Conservation (phyloP, 2,888 invertebrate genomes). For the Stenotaenia linearis region DNA sequence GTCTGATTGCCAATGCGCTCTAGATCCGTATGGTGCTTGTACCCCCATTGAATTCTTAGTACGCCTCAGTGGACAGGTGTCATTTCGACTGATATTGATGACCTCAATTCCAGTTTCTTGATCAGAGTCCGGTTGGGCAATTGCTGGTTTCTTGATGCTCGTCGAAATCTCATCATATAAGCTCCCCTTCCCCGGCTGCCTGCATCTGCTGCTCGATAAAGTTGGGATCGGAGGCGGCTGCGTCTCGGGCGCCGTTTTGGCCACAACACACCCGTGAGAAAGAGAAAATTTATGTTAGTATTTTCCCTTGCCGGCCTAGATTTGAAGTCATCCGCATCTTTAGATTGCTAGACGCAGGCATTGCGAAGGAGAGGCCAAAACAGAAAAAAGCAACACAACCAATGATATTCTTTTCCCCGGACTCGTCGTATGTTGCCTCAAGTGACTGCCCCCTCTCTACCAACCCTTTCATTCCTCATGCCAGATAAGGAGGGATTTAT, state of each 20-base stretch:
- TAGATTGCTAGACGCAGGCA: neutral
- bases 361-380: neutral
- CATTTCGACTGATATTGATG: neutral
- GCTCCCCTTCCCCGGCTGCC: neutral
- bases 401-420: neutral
- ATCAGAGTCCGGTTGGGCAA: slow-evolving; percentile 2
- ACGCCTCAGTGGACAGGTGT: slow-evolving; percentile 3
- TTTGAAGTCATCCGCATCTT: neutral
- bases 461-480: neutral
- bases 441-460: neutral
- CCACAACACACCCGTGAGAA: neutral
- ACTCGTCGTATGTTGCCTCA: neutral
- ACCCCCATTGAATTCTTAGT: neutral
- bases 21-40: neutral
- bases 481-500: neutral
- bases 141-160: slow-evolving; percentile 9
- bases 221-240: neutral
- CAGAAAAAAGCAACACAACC: too few relatives aligned
- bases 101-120: neutral
- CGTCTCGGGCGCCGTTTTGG: neutral
- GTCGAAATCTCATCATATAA: slow-evolving; percentile 4
- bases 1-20: neutral
- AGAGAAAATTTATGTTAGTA: slow-evolving; percentile 4
- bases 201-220: slow-evolving; percentile 5
- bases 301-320: neutral